Conservation (phyloP, 2,888 invertebrate genomes). For the Bursaphelenchus okinawaensis region DNA sequence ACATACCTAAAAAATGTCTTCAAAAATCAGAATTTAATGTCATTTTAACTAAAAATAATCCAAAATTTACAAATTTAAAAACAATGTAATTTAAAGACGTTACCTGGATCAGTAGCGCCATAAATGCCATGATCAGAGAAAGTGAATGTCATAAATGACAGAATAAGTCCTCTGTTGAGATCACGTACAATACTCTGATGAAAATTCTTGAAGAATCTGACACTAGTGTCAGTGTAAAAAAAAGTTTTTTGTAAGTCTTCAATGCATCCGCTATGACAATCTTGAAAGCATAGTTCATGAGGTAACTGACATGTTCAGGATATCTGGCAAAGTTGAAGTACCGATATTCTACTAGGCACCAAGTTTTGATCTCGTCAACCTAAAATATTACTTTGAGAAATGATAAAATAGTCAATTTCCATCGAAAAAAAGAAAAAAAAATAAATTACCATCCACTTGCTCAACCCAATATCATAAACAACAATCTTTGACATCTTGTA, state of each 20-base stretch:
- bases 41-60: no score
- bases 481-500: not conserved
- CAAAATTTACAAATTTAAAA: no score
- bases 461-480: conserved; percentile 7
- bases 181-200: not conserved
- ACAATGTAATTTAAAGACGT: no score
- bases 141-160: conserved; percentile 1
- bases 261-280: conserved; percentile 9
- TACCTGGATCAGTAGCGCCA: conserved; percentile 3
- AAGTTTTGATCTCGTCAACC: conserved; percentile 7
- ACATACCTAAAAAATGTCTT: not conserved
- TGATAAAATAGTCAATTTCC: no score
- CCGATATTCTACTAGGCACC: conserved; percentile 8
- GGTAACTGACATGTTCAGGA: conserved; percentile 3
- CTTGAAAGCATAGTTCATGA: conserved; percentile 8
- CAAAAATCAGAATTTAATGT: no score
- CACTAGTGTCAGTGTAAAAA: conserved; percentile 13
- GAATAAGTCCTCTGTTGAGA: not conserved
- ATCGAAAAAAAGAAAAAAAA: no score
- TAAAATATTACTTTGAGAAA: conserved; percentile 10
- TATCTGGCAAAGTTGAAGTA: conserved; percentile 5
- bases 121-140: conserved; percentile 3
- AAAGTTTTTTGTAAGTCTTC: not conserved
- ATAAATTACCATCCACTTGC: not conserved
- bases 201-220: not conserved